Evolutionary conservation across 2,888 invertebrate species (phyloP).

Genomic region (Tipula unca): DNA sequence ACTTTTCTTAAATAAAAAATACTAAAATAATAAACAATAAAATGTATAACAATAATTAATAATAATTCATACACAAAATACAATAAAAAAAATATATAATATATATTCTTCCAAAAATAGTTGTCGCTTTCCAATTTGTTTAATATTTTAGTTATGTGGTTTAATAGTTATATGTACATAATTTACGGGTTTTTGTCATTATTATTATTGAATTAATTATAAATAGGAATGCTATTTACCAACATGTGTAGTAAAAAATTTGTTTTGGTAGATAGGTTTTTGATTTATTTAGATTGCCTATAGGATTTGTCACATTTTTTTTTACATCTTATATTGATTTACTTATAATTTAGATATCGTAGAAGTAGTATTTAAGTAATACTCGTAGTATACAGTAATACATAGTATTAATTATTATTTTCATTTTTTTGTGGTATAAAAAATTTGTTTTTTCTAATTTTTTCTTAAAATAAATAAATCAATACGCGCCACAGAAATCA

Average conservation of each 20-base stretch:
- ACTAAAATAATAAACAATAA: neutral
- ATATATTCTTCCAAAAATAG: neutral
- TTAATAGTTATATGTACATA: neutral
- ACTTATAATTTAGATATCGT: neutral
- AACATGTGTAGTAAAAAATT: neutral
- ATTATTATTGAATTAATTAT: neutral
- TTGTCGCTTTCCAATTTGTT: neutral
- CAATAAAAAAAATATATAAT: neutral
- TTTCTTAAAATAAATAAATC: neutral
- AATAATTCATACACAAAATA: neutral
- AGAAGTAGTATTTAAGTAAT: neutral
- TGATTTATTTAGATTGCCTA: neutral
- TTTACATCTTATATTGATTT: neutral
- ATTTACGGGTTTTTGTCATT: neutral
- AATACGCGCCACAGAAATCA: slow-evolving; percentile 8
- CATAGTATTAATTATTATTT: neutral
- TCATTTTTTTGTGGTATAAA: neutral
- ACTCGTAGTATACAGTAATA: neutral
- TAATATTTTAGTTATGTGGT: neutral
- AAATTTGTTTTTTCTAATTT: neutral
- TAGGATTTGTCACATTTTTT: neutral
- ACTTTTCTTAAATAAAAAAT: neutral
- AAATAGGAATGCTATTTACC: slow-evolving; percentile 8
- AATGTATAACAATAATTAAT: neutral
- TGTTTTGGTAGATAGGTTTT: neutral